Evolutionary conservation across 1,140 invertebrate genomes (phyloP).

Genomic region (Lasaia peninsularis): DNA sequence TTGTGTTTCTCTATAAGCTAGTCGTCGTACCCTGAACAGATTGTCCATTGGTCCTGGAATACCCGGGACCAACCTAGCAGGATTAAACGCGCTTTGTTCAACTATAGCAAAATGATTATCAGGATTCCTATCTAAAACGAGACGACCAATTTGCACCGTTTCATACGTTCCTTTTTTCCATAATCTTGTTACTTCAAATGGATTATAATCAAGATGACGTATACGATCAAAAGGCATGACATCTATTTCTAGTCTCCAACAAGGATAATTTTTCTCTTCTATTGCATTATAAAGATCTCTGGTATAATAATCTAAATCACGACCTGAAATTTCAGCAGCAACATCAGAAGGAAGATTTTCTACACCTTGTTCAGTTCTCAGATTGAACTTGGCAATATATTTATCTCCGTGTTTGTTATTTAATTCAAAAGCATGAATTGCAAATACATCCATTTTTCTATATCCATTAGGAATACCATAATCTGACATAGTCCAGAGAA

Average conservation of each 20-base stretch:
- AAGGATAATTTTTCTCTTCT: conserved; percentile 79
- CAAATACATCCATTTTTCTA: conserved; percentile 81
- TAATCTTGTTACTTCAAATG: conserved; percentile 83
- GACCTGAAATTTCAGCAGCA: conserved; percentile 28
- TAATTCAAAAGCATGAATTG: conserved; percentile 84
- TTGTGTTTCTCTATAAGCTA: conserved; percentile 92
- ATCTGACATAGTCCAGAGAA: conserved; percentile 89
- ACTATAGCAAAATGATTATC: conserved; percentile 90
- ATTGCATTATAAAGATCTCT: conserved; percentile 55
- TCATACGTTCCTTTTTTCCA: conserved; percentile 92
- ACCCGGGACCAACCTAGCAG: conserved; percentile 90
- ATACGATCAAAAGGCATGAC: conserved; percentile 74
- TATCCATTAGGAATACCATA: conserved; percentile 92
- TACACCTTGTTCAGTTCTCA: conserved; percentile 83
- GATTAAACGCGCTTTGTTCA: conserved; percentile 92
- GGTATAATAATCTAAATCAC: conserved; percentile 42
- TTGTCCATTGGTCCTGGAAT: conserved; percentile 91
- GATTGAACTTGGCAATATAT: conserved; percentile 86
- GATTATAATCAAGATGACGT: conserved; percentile 74
- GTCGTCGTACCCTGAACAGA: conserved; percentile 90
- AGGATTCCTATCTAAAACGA: conserved; percentile 89
- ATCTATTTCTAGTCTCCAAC: conserved; percentile 82
- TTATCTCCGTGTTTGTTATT: conserved; percentile 79
- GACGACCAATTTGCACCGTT: conserved; percentile 25
- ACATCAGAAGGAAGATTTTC: conserved; percentile 75